Evolutionary conservation across 2,113 vertebrate genomes (phyloP), one percentile per base, ranked within the genome.

Genomic region (Lynx canadensis): DNA sequence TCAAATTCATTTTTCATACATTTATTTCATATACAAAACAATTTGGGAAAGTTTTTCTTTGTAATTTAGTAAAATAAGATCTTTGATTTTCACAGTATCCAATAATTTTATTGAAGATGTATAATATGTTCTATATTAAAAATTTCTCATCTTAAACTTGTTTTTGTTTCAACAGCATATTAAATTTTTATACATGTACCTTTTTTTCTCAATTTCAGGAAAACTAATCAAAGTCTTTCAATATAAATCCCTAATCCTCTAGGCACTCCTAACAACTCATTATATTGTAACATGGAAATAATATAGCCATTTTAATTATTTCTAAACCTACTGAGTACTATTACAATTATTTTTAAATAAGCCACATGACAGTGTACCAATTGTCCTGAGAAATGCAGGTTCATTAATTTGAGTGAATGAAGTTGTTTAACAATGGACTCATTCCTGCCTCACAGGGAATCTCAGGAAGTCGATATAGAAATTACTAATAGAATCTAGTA

Each of bases 221-320:
- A 97, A 95, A 97, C 66, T 86, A 96, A 97, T 90, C 38, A 94
- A 86, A 96, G 27, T 10, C 23, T 92, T 96, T 84, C 50, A 92
- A 69, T 93, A 89, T 89, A 68, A 87, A 94, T 93, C 25, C 25
- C 18, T 31, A 89, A 89, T 48, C 41, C 86, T 97, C 33, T 78
- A 78, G 38, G 55, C 19, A 63, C 45, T 83, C 92, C 57, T 86
- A 93, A 86, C n/a, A 97, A 78, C 88, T 97, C 45, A 93, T 86
- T 92, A 95, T 89, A 79, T 60, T 89, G 18, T 48, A 92, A 80
- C n/a, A 41, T 16, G 80, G 33, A 91, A 97, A 78, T 91, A 97
- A 94, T 88, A 15, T 3, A 91, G 48, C 94, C 65, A 91, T 85
- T 98, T 93, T 85, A 97, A 96, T 97, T 97, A 95, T 98, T 97